Percentiles rank a stretch among this genome's conserved stretches.
phyloP scores from a whole-genome alignment of 2,888 invertebrate species.

The Drosophila yooni region DNA sequence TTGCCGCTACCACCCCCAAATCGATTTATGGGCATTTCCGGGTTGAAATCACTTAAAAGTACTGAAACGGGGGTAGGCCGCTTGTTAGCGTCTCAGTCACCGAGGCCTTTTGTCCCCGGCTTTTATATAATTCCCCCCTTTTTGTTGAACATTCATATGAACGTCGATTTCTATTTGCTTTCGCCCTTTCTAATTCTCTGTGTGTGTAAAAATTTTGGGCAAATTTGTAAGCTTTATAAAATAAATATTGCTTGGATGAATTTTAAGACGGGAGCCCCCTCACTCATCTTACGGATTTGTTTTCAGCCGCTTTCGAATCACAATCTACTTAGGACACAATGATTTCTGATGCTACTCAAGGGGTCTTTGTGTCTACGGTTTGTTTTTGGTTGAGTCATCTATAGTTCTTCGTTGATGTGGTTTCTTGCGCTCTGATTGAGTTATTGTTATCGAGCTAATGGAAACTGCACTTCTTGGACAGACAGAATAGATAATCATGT shows the following conservation, averaged over 20 bases:
- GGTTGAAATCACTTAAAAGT: slow-evolving; percentile 79
- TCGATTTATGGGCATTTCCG: slow-evolving; percentile 78
- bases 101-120: slow-evolving; percentile 56
- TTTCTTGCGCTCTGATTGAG: slow-evolving; percentile 51
- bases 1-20: slow-evolving; percentile 50
- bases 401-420: slow-evolving; percentile 15
- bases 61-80: slow-evolving; percentile 35
- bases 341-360: slow-evolving; percentile 31
- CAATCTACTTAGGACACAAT: slow-evolving; percentile 48
- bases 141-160: slow-evolving; percentile 53
- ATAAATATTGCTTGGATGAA: slow-evolving; percentile 60
- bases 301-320: slow-evolving; percentile 32
- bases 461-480: slow-evolving; percentile 17
- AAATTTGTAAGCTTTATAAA: slow-evolving; percentile 78
- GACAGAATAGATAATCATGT: slow-evolving; percentile 13
- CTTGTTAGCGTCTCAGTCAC: slow-evolving; percentile 62
- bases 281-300: slow-evolving; percentile 51
- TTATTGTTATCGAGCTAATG: slow-evolving; percentile 64
- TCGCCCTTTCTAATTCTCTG: slow-evolving; percentile 13
- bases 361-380: slow-evolving; percentile 21
- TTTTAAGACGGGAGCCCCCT: background rate
- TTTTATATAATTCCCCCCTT: slow-evolving; percentile 42
- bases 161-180: slow-evolving; percentile 26
- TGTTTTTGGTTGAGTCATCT: slow-evolving; percentile 38
- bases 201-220: slow-evolving; percentile 57